Conservation (phyloP, 2,113 vertebrate genomes). For the Daubentonia madagascariensis region DNA sequence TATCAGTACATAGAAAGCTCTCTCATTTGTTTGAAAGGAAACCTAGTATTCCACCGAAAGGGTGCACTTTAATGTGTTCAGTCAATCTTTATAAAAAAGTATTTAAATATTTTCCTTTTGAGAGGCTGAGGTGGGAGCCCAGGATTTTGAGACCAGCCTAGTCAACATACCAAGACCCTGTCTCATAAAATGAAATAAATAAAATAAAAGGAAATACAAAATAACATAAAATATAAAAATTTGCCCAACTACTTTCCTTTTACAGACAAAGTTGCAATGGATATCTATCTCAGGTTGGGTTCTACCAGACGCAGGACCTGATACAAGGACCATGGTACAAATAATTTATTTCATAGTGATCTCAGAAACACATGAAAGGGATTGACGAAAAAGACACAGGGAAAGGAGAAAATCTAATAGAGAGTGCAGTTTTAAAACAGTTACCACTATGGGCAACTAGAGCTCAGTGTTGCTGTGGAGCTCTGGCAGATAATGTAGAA, state of each 20-base stretch:
- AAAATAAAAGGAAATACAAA: background rate
- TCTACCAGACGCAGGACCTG: background rate
- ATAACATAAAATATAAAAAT: background rate
- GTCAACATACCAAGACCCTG: background rate
- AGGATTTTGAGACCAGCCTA: background rate
- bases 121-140: background rate
- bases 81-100: background rate
- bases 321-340: background rate
- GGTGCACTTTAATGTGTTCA: background rate
- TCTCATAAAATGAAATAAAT: background rate
- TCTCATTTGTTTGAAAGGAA: background rate
- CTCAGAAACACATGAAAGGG: background rate
- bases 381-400: background rate
- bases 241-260: background rate
- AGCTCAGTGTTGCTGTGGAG: background rate
- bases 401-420: background rate
- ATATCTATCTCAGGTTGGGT: background rate
- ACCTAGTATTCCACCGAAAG: background rate
- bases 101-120: background rate
- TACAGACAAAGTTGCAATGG: background rate
- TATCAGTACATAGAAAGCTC: background rate
- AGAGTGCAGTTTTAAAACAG: background rate
- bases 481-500: background rate
- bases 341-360: background rate
- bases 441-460: background rate